These are phyloP conservation scores for Lasioglossum villosulum DNA, from an alignment of 2,888 invertebrate species.

Conservation along the genomic window DNA sequence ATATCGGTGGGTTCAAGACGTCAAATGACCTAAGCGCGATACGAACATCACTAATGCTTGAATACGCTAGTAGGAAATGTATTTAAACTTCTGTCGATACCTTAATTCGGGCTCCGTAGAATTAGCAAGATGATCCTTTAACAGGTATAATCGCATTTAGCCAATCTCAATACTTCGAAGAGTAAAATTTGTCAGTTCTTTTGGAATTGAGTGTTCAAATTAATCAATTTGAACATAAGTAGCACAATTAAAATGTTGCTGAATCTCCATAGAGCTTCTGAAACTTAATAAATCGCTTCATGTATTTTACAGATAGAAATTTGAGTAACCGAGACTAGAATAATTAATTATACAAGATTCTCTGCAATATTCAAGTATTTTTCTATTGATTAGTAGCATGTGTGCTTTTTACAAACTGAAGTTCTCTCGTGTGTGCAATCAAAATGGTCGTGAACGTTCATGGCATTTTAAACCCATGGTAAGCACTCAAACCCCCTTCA, in stretches of 20 bases:
- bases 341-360: background rate
- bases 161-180: background rate
- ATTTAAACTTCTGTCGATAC: background rate
- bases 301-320: background rate
- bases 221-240: background rate
- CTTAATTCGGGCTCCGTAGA: background rate
- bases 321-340: background rate
- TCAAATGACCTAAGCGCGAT: background rate
- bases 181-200: background rate
- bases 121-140: background rate
- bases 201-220: background rate
- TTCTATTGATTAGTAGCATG: background rate
- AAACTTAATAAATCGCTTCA: background rate
- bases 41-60: background rate
- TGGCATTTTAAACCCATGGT: slow-evolving; percentile 1
- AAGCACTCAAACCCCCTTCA: background rate
- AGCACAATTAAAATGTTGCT: background rate
- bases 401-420: background rate
- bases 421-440: background rate
- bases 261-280: background rate
- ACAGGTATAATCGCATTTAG: background rate
- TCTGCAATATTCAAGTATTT: background rate
- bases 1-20: background rate
- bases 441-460: slow-evolving; percentile 1
- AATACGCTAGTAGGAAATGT: background rate